A percentile compares a stretch with the other conserved stretches of the same genome.
These are phyloP conservation scores for Cerastoderma edule DNA, from an alignment of 2,888 invertebrate species.

Conservation along the genomic window DNA sequence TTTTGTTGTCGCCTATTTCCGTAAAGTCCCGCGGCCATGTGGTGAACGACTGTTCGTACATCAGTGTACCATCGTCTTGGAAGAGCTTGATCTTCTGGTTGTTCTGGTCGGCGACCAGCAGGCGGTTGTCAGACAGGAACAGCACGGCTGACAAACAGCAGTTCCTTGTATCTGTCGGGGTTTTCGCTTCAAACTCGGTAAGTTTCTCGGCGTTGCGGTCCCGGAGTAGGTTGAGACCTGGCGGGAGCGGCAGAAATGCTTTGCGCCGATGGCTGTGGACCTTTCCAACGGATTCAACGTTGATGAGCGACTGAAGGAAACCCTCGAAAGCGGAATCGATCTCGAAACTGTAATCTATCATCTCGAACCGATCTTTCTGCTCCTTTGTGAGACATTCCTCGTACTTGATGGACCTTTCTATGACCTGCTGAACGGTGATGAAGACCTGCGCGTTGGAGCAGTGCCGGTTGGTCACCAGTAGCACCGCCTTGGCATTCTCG, in stretches of 20 bases:
- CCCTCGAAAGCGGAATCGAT: conserved; percentile 58
- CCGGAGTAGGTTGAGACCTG: conserved; percentile 50
- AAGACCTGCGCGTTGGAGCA: conserved; percentile 62
- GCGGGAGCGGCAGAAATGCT: conserved; percentile 53
- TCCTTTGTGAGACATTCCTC: conserved; percentile 56
- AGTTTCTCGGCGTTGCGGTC: conserved; percentile 57
- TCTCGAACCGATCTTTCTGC: conserved; percentile 51
- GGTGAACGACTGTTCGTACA: conserved; percentile 57
- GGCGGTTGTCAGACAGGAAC: conserved; percentile 54
- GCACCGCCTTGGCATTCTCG: conserved; percentile 56
- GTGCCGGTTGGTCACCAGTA: conserved; percentile 56
- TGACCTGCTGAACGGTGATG: conserved; percentile 59
- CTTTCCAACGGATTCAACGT: conserved; percentile 56
- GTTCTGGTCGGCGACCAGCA: conserved; percentile 58
- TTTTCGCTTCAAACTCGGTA: conserved; percentile 58
- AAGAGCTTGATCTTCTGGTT: conserved; percentile 63
- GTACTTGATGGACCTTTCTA: conserved; percentile 54
- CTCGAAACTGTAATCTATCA: conserved; percentile 60
- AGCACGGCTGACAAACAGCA: conserved; percentile 56
- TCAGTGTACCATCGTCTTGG: conserved; percentile 43
- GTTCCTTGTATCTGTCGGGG: conserved; percentile 52
- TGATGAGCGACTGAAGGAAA: conserved; percentile 55
- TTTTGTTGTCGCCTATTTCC: conserved; percentile 55
- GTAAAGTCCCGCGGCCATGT: conserved; percentile 61
- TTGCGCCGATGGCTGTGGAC: conserved; percentile 54